These are phyloP conservation scores for Lysandra coridon DNA, from an alignment of 2,888 invertebrate genomes.

Conservation along the genomic window DNA sequence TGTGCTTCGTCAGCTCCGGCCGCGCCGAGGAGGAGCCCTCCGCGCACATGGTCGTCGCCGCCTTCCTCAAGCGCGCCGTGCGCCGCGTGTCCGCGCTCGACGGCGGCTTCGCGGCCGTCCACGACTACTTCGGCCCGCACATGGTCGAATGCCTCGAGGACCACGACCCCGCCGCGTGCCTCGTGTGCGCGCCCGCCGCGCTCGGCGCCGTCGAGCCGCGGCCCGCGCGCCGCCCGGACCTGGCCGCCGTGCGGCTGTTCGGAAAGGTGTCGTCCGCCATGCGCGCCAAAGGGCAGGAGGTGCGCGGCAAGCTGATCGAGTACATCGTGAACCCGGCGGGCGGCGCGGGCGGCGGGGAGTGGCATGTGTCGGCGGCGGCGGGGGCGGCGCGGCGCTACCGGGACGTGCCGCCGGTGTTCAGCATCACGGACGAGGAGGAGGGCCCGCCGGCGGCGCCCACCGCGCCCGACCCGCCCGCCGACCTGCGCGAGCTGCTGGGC, in stretches of 20 bases:
- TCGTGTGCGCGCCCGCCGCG: constrained; percentile 86
- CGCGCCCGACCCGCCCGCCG: constrained; percentile 67
- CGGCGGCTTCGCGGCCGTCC: constrained; percentile 93
- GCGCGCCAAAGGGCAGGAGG: constrained; percentile 94
- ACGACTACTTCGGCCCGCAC: constrained; percentile 90
- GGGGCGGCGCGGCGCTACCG: constrained; percentile 91
- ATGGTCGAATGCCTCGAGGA: constrained; percentile 91
- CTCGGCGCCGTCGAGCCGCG: constrained; percentile 82
- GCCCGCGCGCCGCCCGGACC: constrained; percentile 77
- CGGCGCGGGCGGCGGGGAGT: constrained; percentile 83
- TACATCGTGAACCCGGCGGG: constrained; percentile 93
- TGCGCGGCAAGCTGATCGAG: constrained; percentile 94
- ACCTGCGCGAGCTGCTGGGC: constrained; percentile 64
- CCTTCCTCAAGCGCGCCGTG: constrained; percentile 95
- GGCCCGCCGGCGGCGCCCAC: constrained; percentile 58
- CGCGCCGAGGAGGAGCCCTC: constrained; percentile 96
- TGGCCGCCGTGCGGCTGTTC: constrained; percentile 84
- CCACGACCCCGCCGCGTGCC: constrained; percentile 89
- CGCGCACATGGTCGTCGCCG: constrained; percentile 98
- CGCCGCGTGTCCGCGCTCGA: constrained; percentile 95
- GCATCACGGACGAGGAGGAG: constrained; percentile 92
- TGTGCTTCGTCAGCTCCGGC: constrained; percentile 96
- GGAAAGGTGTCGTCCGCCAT: constrained; percentile 92
- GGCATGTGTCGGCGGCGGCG: constrained; percentile 92
- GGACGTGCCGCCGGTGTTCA: constrained; percentile 95